Base-by-base conservation (phyloP, 1,140 invertebrate species). In the Leptinotarsa lineolata region DNA sequence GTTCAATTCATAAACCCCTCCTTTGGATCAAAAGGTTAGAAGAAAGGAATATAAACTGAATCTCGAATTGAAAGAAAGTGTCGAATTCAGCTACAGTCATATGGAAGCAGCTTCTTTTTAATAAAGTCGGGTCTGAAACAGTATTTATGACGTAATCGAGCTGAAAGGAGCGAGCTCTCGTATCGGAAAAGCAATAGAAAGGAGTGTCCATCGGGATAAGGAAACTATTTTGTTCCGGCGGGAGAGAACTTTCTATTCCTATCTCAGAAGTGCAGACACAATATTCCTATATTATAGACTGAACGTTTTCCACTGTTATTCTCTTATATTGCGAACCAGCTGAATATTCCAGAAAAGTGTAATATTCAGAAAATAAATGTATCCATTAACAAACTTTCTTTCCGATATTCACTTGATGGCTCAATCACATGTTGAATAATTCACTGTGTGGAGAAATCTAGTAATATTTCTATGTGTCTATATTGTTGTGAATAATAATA, bases 141-240 rank as follows among this genome's bases (percentile, higher is more conserved):
- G 74, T 74, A 73, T 76, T 76, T 74, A 74, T 72, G 65, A 64
- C 61, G 73, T 72, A 77, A 77, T 77, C 76, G 72, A 66, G 70
- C 72, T 74, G 70, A 22, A 58, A 46, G 54, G 67, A 68, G 54
- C 22, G n/a, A 72, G 60, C 20, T 20, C 68, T 72, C 65, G 58
- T 76, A 75, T 78, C 68, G 72, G 74, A 76, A 78, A 80, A 78
- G 75, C 77, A 78, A 78, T 78, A 80, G 77, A 78, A 73, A 73
- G 69, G 76, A 80, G 78, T 76, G 77, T 78, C 79, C 79, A 76
- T 64, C 45, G 77, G 79, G 79, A 80, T 80, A 78, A 77, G 77
- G 75, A 76, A 78, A 80, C 78, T 80, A 80, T 78, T 80, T 80
- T 74, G 77, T 80, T 72, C 76, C 73, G 54, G 30, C 30, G 74